Conservation (phyloP, 2,888 invertebrate genomes). For the Acleris cristana region DNA sequence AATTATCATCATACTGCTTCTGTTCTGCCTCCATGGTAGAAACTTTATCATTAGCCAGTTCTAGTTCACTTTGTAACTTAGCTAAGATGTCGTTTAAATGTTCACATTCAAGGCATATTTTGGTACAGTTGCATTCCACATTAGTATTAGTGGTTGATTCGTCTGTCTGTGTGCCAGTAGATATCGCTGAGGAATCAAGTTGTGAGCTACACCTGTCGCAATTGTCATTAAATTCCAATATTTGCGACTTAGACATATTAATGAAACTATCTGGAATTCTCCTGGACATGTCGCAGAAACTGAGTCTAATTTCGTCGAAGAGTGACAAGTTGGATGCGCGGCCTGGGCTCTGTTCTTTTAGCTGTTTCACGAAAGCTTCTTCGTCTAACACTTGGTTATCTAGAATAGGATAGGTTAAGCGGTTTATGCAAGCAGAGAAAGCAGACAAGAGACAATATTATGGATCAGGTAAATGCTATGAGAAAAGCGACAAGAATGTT, state of each 20-base stretch:
- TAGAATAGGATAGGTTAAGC: slow-evolving; percentile 41
- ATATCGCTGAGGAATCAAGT: slow-evolving; percentile 46
- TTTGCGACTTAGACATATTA: slow-evolving; percentile 57
- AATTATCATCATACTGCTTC: slow-evolving; percentile 20
- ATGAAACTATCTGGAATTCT: slow-evolving; percentile 60
- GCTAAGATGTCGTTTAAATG: slow-evolving; percentile 9
- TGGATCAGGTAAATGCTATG: not conserved
- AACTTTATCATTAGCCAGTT: slow-evolving; percentile 20
- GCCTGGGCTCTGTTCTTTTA: slow-evolving; percentile 66
- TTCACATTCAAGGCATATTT: slow-evolving; percentile 15
- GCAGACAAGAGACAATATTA: not conserved
- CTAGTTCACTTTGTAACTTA: slow-evolving; percentile 9
- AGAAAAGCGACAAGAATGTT: not conserved
- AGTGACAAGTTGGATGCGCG: slow-evolving; percentile 70
- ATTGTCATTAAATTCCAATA: slow-evolving; percentile 47
- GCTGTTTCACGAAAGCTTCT: slow-evolving; percentile 66
- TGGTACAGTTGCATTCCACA: slow-evolving; percentile 15
- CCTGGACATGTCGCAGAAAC: slow-evolving; percentile 63
- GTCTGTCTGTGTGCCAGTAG: slow-evolving; percentile 55
- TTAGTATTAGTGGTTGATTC: slow-evolving; percentile 34
- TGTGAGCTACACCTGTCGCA: slow-evolving; percentile 45
- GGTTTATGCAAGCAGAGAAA: slow-evolving; percentile 5
- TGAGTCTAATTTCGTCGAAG: slow-evolving; percentile 74
- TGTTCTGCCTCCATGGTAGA: slow-evolving; percentile 14
- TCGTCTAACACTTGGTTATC: slow-evolving; percentile 71